Conservation (phyloP, 2,888 invertebrate species). For the Cryptocephalus moraei region DNA sequence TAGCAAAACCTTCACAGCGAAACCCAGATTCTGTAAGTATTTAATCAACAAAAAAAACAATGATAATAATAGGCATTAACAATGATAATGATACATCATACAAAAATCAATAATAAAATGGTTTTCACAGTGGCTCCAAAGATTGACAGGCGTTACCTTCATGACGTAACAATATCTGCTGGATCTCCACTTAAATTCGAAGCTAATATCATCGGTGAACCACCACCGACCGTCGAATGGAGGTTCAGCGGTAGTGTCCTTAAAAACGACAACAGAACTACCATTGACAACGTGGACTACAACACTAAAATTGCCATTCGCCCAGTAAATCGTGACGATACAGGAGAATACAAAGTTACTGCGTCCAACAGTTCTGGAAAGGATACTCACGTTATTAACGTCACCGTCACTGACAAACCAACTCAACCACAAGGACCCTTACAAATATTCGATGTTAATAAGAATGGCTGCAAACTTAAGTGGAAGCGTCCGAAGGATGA, state of each 20-base stretch:
- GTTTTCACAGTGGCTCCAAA: constrained; percentile 69
- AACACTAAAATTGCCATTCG: constrained; percentile 78
- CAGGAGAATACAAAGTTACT: constrained; percentile 78
- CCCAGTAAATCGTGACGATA: constrained; percentile 70
- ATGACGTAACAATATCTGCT: constrained; percentile 82
- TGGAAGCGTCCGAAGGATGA: constrained; percentile 95
- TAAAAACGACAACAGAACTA: constrained; percentile 54
- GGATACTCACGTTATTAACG: constrained; percentile 71
- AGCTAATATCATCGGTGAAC: constrained; percentile 89
- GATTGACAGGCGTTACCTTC: constrained; percentile 87
- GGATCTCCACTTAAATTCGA: constrained; percentile 90
- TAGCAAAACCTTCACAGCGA: constrained; percentile 75
- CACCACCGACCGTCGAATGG: constrained; percentile 91
- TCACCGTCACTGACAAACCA: constrained; percentile 81
- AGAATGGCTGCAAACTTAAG: constrained; percentile 86
- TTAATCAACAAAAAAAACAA: not conserved
- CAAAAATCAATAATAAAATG: not conserved
- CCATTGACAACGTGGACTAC: constrained; percentile 77
- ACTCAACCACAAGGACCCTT: constrained; percentile 81
- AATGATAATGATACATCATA: too few relatives aligned
- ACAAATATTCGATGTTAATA: constrained; percentile 80
- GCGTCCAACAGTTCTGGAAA: constrained; percentile 83
- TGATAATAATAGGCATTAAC: too few relatives aligned
- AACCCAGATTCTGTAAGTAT: constrained; percentile 65
- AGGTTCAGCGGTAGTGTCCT: constrained; percentile 74